Percentiles rank a stretch among this genome's conserved stretches.
Evolutionary conservation across 2,113 vertebrate genomes (phyloP).

Genomic region (Tachysurus fulvidraco): DNA sequence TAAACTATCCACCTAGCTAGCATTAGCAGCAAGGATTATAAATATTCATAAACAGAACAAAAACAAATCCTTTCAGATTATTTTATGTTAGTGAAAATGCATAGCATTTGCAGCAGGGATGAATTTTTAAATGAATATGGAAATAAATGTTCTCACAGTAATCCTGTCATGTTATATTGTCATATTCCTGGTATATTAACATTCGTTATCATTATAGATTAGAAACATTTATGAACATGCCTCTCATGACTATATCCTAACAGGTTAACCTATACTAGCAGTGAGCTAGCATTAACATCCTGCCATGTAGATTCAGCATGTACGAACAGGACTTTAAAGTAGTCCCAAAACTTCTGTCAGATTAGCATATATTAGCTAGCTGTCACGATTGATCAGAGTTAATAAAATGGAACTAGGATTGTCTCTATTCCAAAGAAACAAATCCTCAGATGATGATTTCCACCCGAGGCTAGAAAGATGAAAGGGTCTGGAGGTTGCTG

Average conservation of each 20-base stretch:
- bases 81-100: neutral
- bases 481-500: slow-evolving; percentile 53
- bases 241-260: neutral
- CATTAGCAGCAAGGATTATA: too few species aligned
- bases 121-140: neutral
- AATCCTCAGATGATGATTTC: slow-evolving; percentile 34
- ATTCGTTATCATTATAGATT: too few species aligned
- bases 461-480: slow-evolving; percentile 47
- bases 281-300: neutral
- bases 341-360: neutral
- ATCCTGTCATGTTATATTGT: neutral
- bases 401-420: neutral
- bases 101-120: neutral
- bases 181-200: too few species aligned
- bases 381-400: neutral
- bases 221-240: neutral
- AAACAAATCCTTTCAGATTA: neutral
- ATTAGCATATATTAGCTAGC: neutral
- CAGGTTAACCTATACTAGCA: neutral
- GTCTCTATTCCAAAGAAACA: neutral
- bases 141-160: neutral
- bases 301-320: neutral
- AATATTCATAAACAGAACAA: too few species aligned
- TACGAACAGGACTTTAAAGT: neutral
- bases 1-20: too few species aligned